These are phyloP conservation scores for Pteruthius melanotis DNA, from an alignment of 2,113 vertebrate genomes.

Conservation along the genomic window DNA sequence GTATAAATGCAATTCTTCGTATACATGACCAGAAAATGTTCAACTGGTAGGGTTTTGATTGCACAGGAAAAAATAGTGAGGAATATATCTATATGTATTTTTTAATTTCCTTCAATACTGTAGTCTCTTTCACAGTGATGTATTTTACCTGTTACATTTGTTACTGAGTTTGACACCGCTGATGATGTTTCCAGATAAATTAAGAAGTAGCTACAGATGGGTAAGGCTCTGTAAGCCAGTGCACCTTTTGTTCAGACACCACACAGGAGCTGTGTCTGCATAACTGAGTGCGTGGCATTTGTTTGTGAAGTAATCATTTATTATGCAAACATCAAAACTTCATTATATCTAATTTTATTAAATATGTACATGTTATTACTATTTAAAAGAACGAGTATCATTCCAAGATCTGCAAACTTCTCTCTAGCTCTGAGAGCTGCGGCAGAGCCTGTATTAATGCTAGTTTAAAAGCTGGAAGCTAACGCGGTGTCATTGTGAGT, in stretches of 20 bases:
- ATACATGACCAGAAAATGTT: neutral
- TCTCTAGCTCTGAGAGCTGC: conserved; percentile 63
- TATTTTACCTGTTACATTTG: neutral
- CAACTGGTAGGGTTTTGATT: neutral
- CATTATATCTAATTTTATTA: conserved; percentile 59
- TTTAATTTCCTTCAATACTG: neutral
- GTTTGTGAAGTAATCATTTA: conserved; percentile 14
- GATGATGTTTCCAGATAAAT: neutral
- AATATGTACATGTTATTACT: conserved; percentile 70
- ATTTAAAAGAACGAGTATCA: conserved; percentile 42
- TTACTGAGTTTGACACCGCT: neutral
- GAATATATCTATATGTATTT: neutral
- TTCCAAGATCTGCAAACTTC: conserved; percentile 68
- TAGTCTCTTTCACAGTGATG: neutral
- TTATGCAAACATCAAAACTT: conserved; percentile 36
- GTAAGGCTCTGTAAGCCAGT: neutral
- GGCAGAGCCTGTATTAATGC: conserved; percentile 72
- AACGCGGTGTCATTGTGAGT: conserved; percentile 10
- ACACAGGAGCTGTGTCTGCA: neutral
- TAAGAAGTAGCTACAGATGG: neutral
- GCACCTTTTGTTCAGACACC: neutral
- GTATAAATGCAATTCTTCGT: neutral
- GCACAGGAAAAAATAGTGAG: neutral
- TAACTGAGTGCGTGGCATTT: neutral
- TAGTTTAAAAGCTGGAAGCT: conserved; percentile 67